Evolutionary conservation across 2,113 vertebrate genomes (phyloP).

Genomic region (Daboia siamensis): DNA sequence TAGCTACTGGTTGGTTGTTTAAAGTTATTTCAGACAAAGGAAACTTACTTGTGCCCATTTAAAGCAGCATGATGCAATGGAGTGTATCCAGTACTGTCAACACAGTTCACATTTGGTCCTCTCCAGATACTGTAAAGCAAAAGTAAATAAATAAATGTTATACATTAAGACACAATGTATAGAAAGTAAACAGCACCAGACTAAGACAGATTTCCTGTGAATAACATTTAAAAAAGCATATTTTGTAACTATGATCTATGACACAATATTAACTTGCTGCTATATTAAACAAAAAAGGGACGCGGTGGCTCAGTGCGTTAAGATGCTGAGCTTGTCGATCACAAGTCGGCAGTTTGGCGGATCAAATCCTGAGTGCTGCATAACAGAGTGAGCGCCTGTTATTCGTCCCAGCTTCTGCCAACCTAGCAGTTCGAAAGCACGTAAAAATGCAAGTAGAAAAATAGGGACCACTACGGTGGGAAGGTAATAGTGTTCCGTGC

Average conservation of each 20-base stretch:
- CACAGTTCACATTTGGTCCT: constrained; percentile 97
- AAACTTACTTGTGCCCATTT: constrained; percentile 91
- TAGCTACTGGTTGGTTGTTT: accelerated
- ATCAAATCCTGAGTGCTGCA: no score
- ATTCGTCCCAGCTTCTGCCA: no score
- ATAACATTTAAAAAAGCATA: neutral
- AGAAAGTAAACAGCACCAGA: constrained; percentile 18
- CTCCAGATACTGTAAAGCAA: constrained; percentile 89
- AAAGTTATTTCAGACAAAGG: neutral
- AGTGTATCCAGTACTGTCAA: constrained; percentile 95
- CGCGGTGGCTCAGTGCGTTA: no score
- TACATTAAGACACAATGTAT: constrained; percentile 17
- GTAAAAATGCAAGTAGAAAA: no score
- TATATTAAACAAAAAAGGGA: neutral
- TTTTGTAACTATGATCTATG: neutral
- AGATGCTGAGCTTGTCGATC: no score
- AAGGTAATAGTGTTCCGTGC: no score
- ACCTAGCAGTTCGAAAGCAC: no score
- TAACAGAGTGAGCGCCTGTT: no score
- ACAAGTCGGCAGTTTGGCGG: no score
- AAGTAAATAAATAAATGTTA: constrained; percentile 6
- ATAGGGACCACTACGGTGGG: no score
- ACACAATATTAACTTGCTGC: neutral
- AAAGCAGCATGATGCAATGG: constrained; percentile 94
- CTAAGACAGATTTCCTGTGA: neutral